phyloP scores from a whole-genome alignment of 2,888 invertebrate species.

The Synergus umbraculus region DNA sequence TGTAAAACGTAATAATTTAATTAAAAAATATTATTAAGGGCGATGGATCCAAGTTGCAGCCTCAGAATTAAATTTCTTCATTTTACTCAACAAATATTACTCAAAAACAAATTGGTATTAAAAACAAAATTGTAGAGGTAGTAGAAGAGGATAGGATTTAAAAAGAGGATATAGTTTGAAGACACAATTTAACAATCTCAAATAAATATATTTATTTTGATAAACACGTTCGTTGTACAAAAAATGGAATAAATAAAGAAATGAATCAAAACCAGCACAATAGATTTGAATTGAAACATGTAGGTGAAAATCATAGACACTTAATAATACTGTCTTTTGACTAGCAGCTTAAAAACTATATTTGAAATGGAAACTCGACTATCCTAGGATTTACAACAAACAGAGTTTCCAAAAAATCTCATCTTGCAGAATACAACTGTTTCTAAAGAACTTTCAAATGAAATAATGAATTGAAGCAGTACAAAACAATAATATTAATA shows the following conservation, averaged over 20 bases:
- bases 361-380: constrained; percentile 12
- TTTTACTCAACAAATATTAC: no score
- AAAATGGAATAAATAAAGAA: constrained; percentile 12
- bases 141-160: not conserved
- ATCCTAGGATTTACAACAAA: not conserved
- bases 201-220: constrained; percentile 33
- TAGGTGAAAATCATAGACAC: not conserved
- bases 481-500: constrained; percentile 7
- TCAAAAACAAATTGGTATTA: not conserved
- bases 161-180: not conserved
- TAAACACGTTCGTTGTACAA: constrained; percentile 4
- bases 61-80: no score
- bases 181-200: constrained; percentile 7
- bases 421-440: not conserved
- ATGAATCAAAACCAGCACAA: constrained; percentile 11
- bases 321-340: constrained; percentile 32
- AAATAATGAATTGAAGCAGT: not conserved
- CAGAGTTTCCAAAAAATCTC: constrained; percentile 14
- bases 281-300: not conserved
- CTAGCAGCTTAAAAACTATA: constrained; percentile 29
- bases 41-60: no score
- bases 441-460: not conserved
- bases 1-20: not conserved
- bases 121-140: not conserved
- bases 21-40: not conserved